phyloP scores from a whole-genome alignment of 2,888 invertebrate genomes.

The Harpalus rubripes region DNA sequence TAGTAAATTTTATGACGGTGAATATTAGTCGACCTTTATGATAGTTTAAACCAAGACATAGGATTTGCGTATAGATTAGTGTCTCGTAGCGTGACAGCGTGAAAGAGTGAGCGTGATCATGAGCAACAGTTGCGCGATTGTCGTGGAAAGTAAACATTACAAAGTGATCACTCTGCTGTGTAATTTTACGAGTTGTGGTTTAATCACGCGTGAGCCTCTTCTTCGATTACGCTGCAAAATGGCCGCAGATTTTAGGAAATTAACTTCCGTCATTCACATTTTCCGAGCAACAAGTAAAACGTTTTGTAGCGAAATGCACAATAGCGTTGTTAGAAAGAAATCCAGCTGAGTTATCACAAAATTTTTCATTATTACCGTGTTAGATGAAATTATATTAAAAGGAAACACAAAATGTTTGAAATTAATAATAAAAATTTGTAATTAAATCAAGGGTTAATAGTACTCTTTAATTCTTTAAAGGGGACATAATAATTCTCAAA shows the following conservation, averaged over 20 bases:
- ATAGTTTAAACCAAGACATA: background rate
- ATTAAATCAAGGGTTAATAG: no score
- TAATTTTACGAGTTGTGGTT: constrained; percentile 56
- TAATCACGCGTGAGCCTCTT: constrained; percentile 61
- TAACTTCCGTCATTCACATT: background rate
- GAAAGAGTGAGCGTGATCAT: constrained; percentile 14
- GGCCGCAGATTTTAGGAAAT: constrained; percentile 39
- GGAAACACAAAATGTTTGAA: no score
- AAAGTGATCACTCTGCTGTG: constrained; percentile 64
- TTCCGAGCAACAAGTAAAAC: constrained; percentile 6
- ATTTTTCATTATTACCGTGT: no score
- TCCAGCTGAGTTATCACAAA: no score
- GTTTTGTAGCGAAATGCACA: background rate
- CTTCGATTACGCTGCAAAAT: constrained; percentile 51
- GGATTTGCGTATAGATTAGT: constrained; percentile 17
- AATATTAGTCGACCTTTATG: no score
- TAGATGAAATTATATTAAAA: no score
- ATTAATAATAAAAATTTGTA: no score
- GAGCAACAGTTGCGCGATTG: constrained; percentile 51
- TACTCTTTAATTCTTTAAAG: no score
- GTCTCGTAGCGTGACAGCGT: constrained; percentile 33
- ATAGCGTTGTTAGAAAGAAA: no score
- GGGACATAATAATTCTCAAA: no score
- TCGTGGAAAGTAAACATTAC: constrained; percentile 58
- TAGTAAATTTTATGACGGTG: no score